Percentiles rank a stretch among this genome's conserved stretches.
These are phyloP conservation scores for Notarius lentiginosus DNA, from an alignment of 2,113 vertebrate species.

Conservation along the genomic window DNA sequence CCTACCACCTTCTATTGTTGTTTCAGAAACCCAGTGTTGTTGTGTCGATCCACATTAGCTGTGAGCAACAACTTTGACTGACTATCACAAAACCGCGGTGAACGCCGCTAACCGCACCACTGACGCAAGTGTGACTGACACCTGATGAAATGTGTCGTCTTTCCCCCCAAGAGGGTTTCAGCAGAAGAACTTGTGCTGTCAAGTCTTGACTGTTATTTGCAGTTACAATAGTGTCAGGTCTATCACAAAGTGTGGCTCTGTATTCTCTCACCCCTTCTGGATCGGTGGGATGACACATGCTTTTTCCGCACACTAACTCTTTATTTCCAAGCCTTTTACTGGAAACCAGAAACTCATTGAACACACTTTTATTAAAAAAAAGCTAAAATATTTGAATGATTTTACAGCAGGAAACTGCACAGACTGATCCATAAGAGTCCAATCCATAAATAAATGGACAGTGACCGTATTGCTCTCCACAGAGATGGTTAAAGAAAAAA, in stretches of 20 bases:
- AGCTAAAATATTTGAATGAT: background rate
- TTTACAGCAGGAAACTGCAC: background rate
- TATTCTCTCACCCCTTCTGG: conserved; percentile 4
- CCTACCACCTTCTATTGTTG: background rate
- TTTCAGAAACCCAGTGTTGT: background rate
- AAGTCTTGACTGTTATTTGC: conserved; percentile 31
- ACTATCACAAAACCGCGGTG: conserved; percentile 21
- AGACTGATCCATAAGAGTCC: background rate
- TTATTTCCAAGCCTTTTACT: background rate
- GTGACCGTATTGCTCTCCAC: background rate
- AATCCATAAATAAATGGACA: conserved; percentile 23
- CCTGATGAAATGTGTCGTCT: conserved; percentile 38
- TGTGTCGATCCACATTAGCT: conserved; percentile 3
- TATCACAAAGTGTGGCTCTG: conserved; percentile 9
- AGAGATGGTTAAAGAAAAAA: background rate
- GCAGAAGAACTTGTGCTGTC: conserved; percentile 26
- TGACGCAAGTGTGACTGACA: conserved; percentile 30
- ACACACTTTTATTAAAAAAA: background rate
- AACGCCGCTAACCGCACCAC: conserved; percentile 23
- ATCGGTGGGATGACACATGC: background rate
- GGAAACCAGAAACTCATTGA: background rate
- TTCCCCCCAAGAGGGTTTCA: conserved; percentile 29
- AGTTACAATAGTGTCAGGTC: conserved; percentile 2
- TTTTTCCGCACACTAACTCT: background rate
- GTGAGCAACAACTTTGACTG: conserved; percentile 16